These are phyloP conservation scores for Heterotis niloticus DNA, from an alignment of 2,113 vertebrate genomes.

Conservation along the genomic window DNA sequence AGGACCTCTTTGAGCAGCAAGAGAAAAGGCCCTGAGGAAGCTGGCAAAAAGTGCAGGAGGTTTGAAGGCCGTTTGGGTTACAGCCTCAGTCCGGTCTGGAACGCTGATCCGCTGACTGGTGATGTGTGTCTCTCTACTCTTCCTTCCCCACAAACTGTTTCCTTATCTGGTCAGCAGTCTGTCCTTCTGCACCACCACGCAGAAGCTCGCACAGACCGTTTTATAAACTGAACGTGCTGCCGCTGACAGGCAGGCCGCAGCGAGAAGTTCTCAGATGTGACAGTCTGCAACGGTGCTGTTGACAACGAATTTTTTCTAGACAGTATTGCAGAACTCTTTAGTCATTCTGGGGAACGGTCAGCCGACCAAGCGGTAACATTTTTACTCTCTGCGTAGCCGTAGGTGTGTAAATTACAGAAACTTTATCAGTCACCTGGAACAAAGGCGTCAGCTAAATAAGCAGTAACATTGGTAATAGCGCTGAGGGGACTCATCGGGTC, in stretches of 20 bases:
- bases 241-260: background rate
- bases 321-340: conserved; percentile 10
- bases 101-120: background rate
- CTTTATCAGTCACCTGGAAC: no score
- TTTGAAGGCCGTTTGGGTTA: background rate
- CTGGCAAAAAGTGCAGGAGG: background rate
- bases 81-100: background rate
- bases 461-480: no score
- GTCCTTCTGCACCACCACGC: conserved; percentile 15
- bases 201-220: background rate
- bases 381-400: no score
- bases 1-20: no score
- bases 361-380: no score
- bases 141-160: conserved; percentile 32
- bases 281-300: background rate
- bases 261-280: no score
- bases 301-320: background rate
- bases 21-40: background rate
- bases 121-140: background rate
- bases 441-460: no score
- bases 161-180: conserved; percentile 23
- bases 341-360: conserved; percentile 15
- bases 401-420: no score
- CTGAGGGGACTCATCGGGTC: no score
- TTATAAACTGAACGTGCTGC: background rate